Evolutionary conservation across 2,113 vertebrate genomes (phyloP).

Genomic region (Nesoenas mayeri): DNA sequence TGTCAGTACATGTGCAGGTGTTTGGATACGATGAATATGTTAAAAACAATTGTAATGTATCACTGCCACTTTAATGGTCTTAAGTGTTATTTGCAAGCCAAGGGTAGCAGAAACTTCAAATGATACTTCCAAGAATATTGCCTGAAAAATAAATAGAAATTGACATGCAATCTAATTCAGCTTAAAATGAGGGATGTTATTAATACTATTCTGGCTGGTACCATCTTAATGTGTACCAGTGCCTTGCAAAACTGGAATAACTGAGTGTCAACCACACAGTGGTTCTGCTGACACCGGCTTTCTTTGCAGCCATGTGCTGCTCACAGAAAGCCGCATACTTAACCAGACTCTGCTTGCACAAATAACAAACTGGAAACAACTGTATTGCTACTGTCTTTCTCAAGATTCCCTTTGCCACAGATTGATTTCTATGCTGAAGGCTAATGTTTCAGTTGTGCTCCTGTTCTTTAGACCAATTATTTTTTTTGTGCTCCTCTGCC

Average conservation of each 20-base stretch:
- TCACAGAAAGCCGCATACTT: background rate
- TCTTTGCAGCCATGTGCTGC: background rate
- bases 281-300: slow-evolving; percentile 39
- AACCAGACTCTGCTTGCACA: background rate
- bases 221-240: background rate
- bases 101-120: background rate
- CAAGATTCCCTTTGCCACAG: slow-evolving; percentile 32
- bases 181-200: background rate
- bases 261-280: background rate
- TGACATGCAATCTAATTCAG: background rate
- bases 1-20: rapidly evolving
- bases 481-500: background rate
- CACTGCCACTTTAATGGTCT: background rate
- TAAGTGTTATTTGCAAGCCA: background rate
- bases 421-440: background rate
- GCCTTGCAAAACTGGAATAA: slow-evolving; percentile 36
- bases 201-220: background rate
- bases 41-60: background rate
- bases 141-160: background rate
- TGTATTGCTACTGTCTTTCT: slow-evolving; percentile 24
- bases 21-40: background rate
- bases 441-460: background rate
- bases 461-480: background rate
- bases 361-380: background rate
- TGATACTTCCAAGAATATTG: background rate